Conservation (phyloP, 35 echinoderm and acorn worm species). For the Amphiura filiformis region DNA sequence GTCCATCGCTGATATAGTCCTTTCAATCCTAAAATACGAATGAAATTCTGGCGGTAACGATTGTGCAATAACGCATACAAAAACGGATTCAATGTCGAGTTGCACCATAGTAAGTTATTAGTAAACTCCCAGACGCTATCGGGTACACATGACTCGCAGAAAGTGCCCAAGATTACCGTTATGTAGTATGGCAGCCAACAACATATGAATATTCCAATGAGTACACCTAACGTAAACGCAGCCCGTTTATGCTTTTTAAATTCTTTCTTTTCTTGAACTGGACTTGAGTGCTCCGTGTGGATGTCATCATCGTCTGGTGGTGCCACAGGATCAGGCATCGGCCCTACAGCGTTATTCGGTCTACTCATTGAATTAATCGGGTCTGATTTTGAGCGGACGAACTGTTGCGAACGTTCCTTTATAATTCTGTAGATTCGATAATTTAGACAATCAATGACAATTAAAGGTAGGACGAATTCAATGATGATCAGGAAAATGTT, state of each 20-base stretch:
- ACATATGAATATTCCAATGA: slow-evolving; percentile 8
- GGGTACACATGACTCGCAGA: neutral
- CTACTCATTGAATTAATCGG: neutral
- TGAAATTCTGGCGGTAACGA: neutral
- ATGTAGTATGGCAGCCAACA: slow-evolving; percentile 19
- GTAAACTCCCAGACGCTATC: slow-evolving; percentile 33
- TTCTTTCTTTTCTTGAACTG: neutral
- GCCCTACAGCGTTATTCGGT: neutral
- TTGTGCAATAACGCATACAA: slow-evolving; percentile 40
- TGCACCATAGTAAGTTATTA: slow-evolving; percentile 55
- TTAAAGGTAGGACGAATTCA: slow-evolving; percentile 51
- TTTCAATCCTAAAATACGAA: neutral
- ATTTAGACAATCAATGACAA: slow-evolving; percentile 27
- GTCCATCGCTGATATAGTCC: neutral
- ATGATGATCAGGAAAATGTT: slow-evolving; percentile 14
- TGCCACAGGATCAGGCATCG: neutral
- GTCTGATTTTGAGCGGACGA: neutral
- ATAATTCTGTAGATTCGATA: slow-evolving; percentile 25
- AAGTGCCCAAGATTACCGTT: neutral
- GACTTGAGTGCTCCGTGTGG: neutral
- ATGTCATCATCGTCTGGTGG: neutral
- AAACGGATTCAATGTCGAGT: slow-evolving; percentile 54
- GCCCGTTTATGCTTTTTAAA: slow-evolving; percentile 21
- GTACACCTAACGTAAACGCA: slow-evolving; percentile 17
- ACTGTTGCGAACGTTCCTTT: neutral